A percentile compares a stretch with the other conserved stretches of the same genome.
These are phyloP conservation scores for Circaetus gallicus DNA, from an alignment of 2,113 vertebrate species.

Conservation along the genomic window DNA sequence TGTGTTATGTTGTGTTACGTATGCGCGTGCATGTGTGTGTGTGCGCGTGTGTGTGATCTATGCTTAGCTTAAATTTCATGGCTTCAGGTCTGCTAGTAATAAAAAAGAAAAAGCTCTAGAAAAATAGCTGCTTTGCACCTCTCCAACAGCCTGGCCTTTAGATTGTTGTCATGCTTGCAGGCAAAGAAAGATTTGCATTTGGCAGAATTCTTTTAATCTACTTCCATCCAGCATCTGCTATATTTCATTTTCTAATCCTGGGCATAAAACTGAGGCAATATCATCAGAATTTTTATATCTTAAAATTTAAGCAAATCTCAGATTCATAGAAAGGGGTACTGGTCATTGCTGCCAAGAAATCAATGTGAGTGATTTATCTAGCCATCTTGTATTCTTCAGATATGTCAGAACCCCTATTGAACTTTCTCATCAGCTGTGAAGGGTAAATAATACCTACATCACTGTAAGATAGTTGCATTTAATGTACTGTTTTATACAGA, in stretches of 20 bases:
- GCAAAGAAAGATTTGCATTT: not conserved
- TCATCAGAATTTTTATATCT: not conserved
- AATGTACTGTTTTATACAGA: not conserved
- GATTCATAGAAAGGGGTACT: not conserved
- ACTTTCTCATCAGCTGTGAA: not conserved
- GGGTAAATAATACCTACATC: not conserved
- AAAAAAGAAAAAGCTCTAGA: not conserved
- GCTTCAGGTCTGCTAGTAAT: not conserved
- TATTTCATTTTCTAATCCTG: not conserved
- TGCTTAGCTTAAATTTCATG: not conserved
- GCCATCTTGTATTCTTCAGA: not conserved
- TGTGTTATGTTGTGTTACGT: not conserved
- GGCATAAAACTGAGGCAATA: not conserved
- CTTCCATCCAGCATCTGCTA: not conserved
- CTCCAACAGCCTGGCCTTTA: not conserved
- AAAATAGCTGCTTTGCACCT: not conserved
- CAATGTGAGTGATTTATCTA: not conserved
- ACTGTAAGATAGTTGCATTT: not conserved
- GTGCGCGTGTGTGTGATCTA: not conserved
- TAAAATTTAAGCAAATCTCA: not conserved
- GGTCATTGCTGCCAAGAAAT: not conserved
- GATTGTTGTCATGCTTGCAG: not conserved
- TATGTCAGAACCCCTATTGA: not conserved
- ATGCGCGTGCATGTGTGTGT: accelerated
- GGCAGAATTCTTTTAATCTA: not conserved